Conservation (phyloP, 2,888 invertebrate species). For the Dascillus cervinus region DNA sequence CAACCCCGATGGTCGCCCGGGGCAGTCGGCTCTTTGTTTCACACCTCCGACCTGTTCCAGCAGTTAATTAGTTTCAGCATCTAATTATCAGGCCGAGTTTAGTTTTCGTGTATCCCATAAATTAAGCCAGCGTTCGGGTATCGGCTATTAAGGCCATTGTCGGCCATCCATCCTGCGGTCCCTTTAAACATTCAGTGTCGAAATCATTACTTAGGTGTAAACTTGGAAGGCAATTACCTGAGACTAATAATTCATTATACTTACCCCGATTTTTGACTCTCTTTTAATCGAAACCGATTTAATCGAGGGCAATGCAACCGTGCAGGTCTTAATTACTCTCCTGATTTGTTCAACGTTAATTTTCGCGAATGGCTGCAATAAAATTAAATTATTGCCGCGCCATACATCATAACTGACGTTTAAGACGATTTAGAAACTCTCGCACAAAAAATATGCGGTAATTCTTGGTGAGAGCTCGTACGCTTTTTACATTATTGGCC, state of each 20-base stretch:
- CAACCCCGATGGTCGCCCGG: slow-evolving; percentile 35
- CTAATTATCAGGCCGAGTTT: slow-evolving; percentile 44
- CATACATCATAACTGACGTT: slow-evolving; percentile 32
- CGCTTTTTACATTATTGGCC: no score
- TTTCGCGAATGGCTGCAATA: slow-evolving; percentile 20
- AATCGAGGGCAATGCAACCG: not conserved
- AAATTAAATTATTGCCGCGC: slow-evolving; percentile 29
- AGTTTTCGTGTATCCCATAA: slow-evolving; percentile 44
- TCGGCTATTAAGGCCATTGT: slow-evolving; percentile 34
- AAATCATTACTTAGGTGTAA: slow-evolving; percentile 48
- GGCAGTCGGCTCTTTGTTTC: slow-evolving; percentile 44
- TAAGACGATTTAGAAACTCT: slow-evolving; percentile 26
- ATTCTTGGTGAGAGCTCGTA: no score
- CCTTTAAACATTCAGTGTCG: slow-evolving; percentile 46
- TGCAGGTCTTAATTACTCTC: not conserved
- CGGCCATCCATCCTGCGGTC: slow-evolving; percentile 36
- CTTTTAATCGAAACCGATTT: no score
- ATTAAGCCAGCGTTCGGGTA: slow-evolving; percentile 33
- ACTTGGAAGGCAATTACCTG: slow-evolving; percentile 44
- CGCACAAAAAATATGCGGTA: not conserved
- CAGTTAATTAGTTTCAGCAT: slow-evolving; percentile 48
- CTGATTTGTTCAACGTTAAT: slow-evolving; percentile 2
- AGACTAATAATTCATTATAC: slow-evolving; percentile 41
- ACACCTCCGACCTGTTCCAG: slow-evolving; percentile 42
- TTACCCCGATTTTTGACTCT: slow-evolving; percentile 9